phyloP scores from a whole-genome alignment of 2,797 vertebrate genomes.

The Sparus aurata region DNA sequence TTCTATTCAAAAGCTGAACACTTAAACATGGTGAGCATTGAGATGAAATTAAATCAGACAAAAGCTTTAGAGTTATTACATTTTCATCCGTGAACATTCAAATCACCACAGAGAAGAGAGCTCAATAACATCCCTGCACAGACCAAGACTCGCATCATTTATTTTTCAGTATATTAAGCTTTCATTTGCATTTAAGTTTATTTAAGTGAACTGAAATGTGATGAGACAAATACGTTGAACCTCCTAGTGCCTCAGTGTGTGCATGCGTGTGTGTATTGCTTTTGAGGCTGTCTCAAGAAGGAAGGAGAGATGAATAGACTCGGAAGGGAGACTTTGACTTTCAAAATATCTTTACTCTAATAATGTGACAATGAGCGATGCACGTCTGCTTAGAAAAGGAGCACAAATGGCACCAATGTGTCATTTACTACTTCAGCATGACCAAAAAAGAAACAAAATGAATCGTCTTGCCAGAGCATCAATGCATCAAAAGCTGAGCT shows the following conservation, averaged over 20 bases:
- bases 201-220: neutral
- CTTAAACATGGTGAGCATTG: slow-evolving; percentile 7
- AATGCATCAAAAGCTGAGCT: neutral
- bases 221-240: neutral
- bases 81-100: slow-evolving; percentile 8
- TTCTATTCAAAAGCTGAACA: neutral
- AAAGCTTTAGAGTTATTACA: slow-evolving; percentile 1
- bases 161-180: neutral
- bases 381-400: neutral
- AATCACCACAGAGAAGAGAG: slow-evolving; percentile 6
- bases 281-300: neutral
- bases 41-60: slow-evolving; percentile 23
- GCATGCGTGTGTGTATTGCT: neutral
- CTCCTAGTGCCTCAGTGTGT: neutral
- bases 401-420: neutral
- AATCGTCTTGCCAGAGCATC: slow-evolving; percentile 1
- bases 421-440: neutral
- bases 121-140: neutral
- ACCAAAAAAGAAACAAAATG: neutral
- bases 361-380: neutral
- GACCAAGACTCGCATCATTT: neutral
- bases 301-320: neutral
- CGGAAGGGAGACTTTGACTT: neutral
- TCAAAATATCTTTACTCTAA: neutral
- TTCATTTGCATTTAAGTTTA: slow-evolving; percentile 7